A percentile compares a stretch with the other conserved stretches of the same genome.
phyloP scores from a whole-genome alignment of 2,797 vertebrate species.

The Lepus oiostolus region DNA sequence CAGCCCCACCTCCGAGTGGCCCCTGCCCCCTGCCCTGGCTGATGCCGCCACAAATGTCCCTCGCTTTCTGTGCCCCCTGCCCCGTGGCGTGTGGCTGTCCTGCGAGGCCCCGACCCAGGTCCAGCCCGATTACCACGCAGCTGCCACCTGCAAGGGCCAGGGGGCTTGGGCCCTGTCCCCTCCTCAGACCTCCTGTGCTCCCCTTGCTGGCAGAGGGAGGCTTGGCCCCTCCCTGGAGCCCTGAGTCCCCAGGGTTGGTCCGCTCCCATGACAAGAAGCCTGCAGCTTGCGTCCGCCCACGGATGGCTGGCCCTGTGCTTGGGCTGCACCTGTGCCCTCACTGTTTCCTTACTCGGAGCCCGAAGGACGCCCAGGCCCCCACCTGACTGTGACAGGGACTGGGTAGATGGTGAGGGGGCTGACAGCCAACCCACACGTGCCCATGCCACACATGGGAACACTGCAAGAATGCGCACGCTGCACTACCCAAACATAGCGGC shows the following conservation, averaged over 20 bases:
- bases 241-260: neutral
- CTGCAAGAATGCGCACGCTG: neutral
- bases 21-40: neutral
- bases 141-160: neutral
- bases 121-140: fast-evolving
- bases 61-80: fast-evolving
- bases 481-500: no score
- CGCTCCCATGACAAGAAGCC: neutral
- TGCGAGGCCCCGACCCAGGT: fast-evolving
- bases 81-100: neutral
- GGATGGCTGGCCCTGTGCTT: no score
- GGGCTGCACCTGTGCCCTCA: no score
- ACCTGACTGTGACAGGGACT: no score
- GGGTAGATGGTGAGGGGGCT: neutral
- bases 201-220: fast-evolving
- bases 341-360: neutral
- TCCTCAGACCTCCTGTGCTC: fast-evolving
- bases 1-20: fast-evolving
- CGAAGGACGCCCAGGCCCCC: no score
- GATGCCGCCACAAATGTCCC: fast-evolving
- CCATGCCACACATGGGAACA: fast-evolving
- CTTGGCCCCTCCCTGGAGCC: neutral
- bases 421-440: fast-evolving
- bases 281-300: no score
- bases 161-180: no score